phyloP scores from a whole-genome alignment of 2,888 invertebrate genomes.

The Elegia similella region DNA sequence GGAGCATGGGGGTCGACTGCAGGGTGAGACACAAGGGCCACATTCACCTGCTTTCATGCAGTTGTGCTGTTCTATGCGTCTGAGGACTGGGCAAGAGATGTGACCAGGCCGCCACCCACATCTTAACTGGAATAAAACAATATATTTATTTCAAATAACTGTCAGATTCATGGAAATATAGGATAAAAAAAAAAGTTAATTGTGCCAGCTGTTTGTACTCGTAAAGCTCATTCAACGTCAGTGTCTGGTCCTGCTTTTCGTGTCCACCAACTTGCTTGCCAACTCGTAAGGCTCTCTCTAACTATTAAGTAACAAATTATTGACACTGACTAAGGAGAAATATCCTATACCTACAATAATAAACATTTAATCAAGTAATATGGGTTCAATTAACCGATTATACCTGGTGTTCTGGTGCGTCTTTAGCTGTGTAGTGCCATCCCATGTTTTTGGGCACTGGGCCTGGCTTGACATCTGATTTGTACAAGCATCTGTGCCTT shows the following conservation, averaged over 20 bases:
- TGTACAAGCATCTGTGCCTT: constrained; percentile 63
- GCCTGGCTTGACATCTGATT: constrained; percentile 56
- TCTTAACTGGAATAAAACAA: constrained; percentile 46
- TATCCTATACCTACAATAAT: too few relatives aligned
- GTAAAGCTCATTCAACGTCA: too few relatives aligned
- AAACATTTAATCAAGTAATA: too few relatives aligned
- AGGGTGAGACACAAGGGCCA: constrained; percentile 41
- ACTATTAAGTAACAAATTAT: too few relatives aligned
- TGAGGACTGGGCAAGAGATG: constrained; percentile 67
- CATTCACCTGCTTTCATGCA: constrained; percentile 52
- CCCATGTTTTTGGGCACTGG: constrained; percentile 72
- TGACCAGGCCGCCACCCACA: constrained; percentile 78
- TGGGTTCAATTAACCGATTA: not conserved
- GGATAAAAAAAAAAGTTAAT: too few relatives aligned
- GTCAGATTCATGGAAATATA: too few relatives aligned
- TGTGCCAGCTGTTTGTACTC: too few relatives aligned
- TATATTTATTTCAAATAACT: not conserved
- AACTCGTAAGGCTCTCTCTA: too few relatives aligned
- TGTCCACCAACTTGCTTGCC: too few relatives aligned
- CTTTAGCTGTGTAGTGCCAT: constrained; percentile 70
- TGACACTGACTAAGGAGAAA: too few relatives aligned
- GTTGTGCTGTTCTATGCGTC: constrained; percentile 63
- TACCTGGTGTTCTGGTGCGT: constrained; percentile 67
- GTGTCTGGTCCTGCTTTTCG: too few relatives aligned
- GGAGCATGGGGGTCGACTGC: constrained; percentile 41